These are phyloP conservation scores for Girardia tigrina DNA, from an alignment of 2,888 invertebrate species.

Conservation along the genomic window DNA sequence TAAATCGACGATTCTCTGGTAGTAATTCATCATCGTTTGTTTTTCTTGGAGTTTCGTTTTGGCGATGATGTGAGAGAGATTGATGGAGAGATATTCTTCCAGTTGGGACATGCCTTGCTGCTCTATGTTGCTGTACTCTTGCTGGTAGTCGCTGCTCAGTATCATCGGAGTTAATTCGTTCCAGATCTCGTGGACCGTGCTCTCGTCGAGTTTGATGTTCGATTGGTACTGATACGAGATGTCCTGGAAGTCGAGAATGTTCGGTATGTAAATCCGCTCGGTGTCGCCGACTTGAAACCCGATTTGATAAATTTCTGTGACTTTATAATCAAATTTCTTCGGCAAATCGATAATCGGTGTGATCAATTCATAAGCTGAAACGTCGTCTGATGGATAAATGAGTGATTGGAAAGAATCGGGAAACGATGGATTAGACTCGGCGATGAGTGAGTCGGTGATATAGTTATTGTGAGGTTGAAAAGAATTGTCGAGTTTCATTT, in stretches of 20 bases:
- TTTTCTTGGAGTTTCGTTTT: not conserved
- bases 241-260: not conserved
- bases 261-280: not conserved
- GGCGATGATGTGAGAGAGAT: not conserved
- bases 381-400: not conserved
- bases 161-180: not conserved
- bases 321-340: not conserved
- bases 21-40: not conserved
- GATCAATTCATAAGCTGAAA: not conserved
- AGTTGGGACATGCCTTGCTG: not conserved
- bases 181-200: not conserved
- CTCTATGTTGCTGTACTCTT: not conserved
- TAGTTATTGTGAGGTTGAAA: not conserved
- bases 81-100: not conserved
- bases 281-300: conserved; percentile 7
- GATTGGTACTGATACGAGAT: not conserved
- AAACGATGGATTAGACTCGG: not conserved
- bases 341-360: not conserved
- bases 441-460: not conserved
- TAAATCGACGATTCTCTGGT: not conserved
- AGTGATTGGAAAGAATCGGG: not conserved
- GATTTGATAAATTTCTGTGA: conserved; percentile 1
- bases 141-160: not conserved
- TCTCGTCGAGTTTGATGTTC: not conserved
- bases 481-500: not conserved